phyloP scores from a whole-genome alignment of 2,888 invertebrate species.

The Eristalis arbustorum region DNA sequence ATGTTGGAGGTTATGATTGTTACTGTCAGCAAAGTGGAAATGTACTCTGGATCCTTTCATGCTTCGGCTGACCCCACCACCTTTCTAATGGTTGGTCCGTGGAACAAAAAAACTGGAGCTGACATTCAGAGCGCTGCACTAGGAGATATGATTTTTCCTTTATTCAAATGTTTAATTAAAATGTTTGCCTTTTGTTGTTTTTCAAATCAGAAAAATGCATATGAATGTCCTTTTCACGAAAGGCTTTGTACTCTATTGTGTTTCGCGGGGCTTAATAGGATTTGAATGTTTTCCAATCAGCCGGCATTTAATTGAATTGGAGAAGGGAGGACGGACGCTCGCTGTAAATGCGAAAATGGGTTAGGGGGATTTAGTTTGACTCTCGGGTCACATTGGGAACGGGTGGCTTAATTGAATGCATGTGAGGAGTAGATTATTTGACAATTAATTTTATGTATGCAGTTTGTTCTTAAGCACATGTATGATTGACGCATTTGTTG shows the following conservation, averaged over 20 bases:
- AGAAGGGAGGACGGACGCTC: too few species aligned
- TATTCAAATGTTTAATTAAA: background rate
- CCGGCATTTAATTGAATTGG: background rate
- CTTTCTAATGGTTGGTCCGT: conserved; percentile 53
- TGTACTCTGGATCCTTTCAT: background rate
- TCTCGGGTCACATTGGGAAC: too few species aligned
- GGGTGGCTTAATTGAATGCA: too few species aligned
- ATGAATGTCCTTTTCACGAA: background rate
- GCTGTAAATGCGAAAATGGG: too few species aligned
- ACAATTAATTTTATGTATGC: too few species aligned
- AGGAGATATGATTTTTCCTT: background rate
- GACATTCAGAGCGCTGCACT: background rate
- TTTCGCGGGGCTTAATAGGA: background rate
- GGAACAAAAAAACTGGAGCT: conserved; percentile 1
- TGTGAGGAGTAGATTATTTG: too few species aligned
- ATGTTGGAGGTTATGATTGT: conserved; percentile 61
- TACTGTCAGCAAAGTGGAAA: conserved; percentile 58
- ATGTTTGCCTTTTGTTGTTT: background rate
- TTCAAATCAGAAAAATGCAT: background rate
- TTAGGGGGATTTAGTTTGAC: too few species aligned
- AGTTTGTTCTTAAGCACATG: too few species aligned
- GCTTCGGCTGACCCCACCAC: background rate
- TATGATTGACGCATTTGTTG: too few species aligned
- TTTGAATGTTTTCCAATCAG: background rate
- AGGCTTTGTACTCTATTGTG: background rate